These are phyloP conservation scores for Elgaria multicarinata DNA, from an alignment of 2,113 vertebrate species.

Conservation along the genomic window DNA sequence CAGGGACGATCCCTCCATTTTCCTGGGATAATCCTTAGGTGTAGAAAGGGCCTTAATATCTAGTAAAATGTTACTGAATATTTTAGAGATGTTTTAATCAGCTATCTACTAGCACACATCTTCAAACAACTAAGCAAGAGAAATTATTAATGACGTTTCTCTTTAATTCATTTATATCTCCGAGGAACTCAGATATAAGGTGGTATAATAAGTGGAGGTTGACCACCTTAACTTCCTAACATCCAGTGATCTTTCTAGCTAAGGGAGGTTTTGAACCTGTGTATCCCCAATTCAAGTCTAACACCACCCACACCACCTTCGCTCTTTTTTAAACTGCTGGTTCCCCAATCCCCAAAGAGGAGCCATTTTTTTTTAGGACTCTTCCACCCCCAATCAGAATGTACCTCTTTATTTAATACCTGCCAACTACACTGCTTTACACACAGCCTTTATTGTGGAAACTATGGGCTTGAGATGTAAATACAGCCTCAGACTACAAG, in stretches of 20 bases:
- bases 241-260: neutral
- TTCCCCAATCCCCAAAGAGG: neutral
- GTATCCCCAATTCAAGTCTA: too few species aligned
- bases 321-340: neutral
- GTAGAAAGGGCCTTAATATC: too few species aligned
- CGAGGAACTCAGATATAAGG: neutral
- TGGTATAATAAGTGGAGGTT: neutral
- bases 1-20: too few species aligned
- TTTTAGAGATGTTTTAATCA: slow-evolving; percentile 29
- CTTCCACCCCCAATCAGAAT: neutral
- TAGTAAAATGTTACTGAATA: neutral
- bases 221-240: neutral
- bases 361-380: neutral
- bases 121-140: neutral
- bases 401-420: neutral
- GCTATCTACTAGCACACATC: neutral
- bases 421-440: neutral
- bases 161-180: neutral
- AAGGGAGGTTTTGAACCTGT: neutral
- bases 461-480: neutral
- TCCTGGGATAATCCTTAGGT: too few species aligned
- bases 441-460: neutral
- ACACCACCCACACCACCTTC: neutral
- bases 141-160: neutral
- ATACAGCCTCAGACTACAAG: neutral